Conservation (phyloP, 2,797 vertebrate species). For the Mallotus villosus region DNA sequence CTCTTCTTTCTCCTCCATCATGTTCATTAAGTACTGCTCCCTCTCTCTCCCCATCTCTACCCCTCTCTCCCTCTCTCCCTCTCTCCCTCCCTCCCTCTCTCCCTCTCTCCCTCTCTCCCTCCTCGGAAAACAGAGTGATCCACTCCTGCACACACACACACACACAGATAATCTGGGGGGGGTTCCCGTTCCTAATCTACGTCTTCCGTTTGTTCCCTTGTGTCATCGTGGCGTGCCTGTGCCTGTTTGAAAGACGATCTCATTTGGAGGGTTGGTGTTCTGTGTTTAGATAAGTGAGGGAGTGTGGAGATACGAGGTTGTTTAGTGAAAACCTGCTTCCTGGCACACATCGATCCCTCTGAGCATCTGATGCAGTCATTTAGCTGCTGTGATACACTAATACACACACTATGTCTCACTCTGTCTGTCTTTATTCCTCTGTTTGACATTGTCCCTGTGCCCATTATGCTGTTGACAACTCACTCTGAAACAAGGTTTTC, state of each 20-base stretch:
- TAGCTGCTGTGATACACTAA: slow-evolving; percentile 51
- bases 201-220: no score
- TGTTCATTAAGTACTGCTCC: slow-evolving; percentile 10
- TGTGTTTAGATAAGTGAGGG: no score
- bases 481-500: no score
- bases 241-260: no score
- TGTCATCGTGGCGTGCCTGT: no score
- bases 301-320: slow-evolving; percentile 34
- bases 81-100: slow-evolving; percentile 32
- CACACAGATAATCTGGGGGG: no score
- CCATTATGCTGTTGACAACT: no score
- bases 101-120: not conserved
- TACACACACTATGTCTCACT: slow-evolving; percentile 9
- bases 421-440: not conserved
- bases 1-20: not conserved
- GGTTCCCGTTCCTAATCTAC: no score
- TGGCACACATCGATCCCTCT: slow-evolving; percentile 59
- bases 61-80: not conserved
- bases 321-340: no score
- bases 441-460: not conserved
- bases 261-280: no score
- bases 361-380: slow-evolving; percentile 60
- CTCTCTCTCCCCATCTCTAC: not conserved
- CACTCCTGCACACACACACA: no score
- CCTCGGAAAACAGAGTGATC: no score